Evolutionary conservation across 2,113 vertebrate genomes (phyloP).

Genomic region (Grus americana): DNA sequence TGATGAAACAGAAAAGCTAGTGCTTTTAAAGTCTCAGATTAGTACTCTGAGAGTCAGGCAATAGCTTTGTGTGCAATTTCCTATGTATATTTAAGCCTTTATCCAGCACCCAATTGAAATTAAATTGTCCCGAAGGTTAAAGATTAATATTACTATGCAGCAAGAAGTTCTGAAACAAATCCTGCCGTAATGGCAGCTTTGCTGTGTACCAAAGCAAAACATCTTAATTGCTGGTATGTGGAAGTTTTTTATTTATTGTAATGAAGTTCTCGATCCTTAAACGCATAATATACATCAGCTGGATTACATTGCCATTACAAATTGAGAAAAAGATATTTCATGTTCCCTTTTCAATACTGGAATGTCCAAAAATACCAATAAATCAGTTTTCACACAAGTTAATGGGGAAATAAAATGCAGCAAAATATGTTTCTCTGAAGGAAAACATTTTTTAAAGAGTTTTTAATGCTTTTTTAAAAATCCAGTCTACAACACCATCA

Average conservation of each 20-base stretch:
- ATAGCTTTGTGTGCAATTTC: neutral
- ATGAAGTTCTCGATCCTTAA: neutral
- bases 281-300: neutral
- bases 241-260: neutral
- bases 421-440: neutral
- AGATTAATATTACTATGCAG: neutral
- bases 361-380: neutral
- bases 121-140: neutral
- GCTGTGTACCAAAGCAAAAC: neutral
- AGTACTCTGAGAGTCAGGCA: neutral
- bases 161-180: slow-evolving; percentile 15
- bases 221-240: neutral
- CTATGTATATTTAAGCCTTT: neutral
- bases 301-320: neutral
- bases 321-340: slow-evolving; percentile 24
- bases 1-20: slow-evolving; percentile 20
- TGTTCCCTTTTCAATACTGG: neutral
- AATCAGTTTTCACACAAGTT: neutral
- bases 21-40: neutral
- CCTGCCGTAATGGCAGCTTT: neutral
- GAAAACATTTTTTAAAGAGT: neutral
- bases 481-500: neutral
- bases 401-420: neutral
- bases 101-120: neutral
- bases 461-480: neutral